A percentile compares a stretch with the other conserved stretches of the same genome.
Conservation (phyloP, 1,140 invertebrate species). For the Caenorhabditis brenneri region DNA sequence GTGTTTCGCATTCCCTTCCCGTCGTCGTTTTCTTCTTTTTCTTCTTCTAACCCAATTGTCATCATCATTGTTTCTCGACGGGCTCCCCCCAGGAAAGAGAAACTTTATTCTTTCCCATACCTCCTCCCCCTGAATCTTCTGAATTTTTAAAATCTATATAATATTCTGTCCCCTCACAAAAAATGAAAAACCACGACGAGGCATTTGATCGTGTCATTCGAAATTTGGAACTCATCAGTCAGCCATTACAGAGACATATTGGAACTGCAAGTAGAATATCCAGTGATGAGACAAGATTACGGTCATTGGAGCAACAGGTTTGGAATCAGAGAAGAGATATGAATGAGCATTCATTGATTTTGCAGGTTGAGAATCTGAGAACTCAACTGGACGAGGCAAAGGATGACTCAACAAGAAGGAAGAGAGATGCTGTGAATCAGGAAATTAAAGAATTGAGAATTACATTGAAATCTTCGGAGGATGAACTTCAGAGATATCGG, state of each 20-base stretch:
- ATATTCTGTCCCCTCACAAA: background rate
- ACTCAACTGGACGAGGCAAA: constrained; percentile 63
- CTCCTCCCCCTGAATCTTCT: background rate
- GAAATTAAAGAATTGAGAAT: constrained; percentile 61
- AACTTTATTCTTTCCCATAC: background rate
- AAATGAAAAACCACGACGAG: constrained; percentile 38
- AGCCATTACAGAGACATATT: constrained; percentile 14
- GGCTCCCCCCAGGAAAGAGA: background rate
- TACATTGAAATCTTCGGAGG: constrained; percentile 38
- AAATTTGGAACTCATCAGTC: constrained; percentile 10
- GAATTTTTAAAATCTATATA: too few relatives aligned
- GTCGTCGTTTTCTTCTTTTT: background rate
- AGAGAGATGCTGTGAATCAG: constrained; percentile 57
- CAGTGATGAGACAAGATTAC: constrained; percentile 37
- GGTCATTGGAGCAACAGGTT: constrained; percentile 45
- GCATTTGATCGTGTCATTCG: constrained; percentile 38
- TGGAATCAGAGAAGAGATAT: background rate
- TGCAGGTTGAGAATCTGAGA: constrained; percentile 60
- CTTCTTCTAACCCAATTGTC: background rate
- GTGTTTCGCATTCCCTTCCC: constrained; percentile 28
- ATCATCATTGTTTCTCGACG: constrained; percentile 5
- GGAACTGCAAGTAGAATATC: background rate
- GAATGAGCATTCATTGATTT: background rate
- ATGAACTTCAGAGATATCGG: constrained; percentile 12
- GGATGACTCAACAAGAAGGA: constrained; percentile 60